Conservation (phyloP, 1,140 invertebrate species). For the Sarcophaga bullata region DNA sequence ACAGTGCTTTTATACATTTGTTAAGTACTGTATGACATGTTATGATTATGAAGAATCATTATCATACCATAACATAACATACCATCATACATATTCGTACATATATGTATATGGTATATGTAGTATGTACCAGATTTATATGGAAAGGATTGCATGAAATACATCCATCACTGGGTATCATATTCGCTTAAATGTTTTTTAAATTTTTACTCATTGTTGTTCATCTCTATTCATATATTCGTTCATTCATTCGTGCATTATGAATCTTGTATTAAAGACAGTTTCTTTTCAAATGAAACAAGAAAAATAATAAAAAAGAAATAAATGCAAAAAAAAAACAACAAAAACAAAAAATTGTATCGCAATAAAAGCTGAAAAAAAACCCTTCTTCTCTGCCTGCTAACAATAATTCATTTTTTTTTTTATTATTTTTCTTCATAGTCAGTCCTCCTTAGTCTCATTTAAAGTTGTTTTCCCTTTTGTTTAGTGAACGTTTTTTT, state of each 20-base stretch:
- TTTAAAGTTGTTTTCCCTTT: neutral
- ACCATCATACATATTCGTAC: no score
- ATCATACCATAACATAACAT: no score
- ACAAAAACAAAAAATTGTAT: no score
- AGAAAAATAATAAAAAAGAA: neutral
- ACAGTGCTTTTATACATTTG: no score
- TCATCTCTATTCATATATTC: neutral
- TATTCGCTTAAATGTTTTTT: neutral
- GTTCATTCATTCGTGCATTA: neutral
- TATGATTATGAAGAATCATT: no score
- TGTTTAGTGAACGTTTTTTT: neutral
- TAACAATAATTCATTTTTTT: constrained; percentile 7
- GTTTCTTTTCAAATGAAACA: neutral
- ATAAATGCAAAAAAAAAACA: no score
- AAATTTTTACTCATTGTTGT: no score
- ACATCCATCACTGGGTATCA: no score
- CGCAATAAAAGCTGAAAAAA: neutral
- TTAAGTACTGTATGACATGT: no score
- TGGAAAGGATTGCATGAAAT: no score
- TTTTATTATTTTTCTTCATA: neutral
- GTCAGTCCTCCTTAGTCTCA: neutral
- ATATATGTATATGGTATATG: no score
- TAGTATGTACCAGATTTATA: no score
- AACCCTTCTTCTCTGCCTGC: neutral
- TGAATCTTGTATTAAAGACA: neutral